Evolutionary conservation across 2,888 invertebrate species (phyloP), one percentile per base, ranked within the genome.

Genomic region (Watsonalla binaria): DNA sequence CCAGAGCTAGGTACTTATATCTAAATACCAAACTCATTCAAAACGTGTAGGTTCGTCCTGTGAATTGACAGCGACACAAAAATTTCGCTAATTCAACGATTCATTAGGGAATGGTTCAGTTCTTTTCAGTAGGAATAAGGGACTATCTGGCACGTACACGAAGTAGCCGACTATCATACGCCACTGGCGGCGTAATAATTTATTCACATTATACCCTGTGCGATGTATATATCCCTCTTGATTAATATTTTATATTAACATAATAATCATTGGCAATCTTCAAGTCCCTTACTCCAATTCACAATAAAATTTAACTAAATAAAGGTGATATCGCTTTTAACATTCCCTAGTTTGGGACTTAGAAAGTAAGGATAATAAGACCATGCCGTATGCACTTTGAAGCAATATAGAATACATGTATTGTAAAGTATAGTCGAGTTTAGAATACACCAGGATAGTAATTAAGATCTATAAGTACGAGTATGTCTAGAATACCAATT

Each of bases 151-250:
- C 83, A 83, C 82, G 84, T 84, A 84, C 77, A 70, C 66, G 63
- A 63, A 65, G 62, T 63, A 62, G 67, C 75, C 72, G 63, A 64
- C 68, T 59, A 55, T 66, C 61, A 63, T 57, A 62, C 60, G 70
- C 69, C 74, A 63, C 69, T 72, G 76, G 66, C 75, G 76, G 76
- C 69, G 67, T 74, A 74, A 72, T 74, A 74, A 79, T 77, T 77
- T 79, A 81, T 79, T 86, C 86, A 86, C 78, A 83, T 80, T 83
- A 82, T 87, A 90, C 90, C 90, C 90, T 90, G 90, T 90, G 89
- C 86, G 74, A 83, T 80, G 77, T 83, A 81, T 82, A 42, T 42
- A 81, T 79, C 78, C 79, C 84, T 79, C 72, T 84, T 82, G 85
- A 80, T 80, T 42, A 82, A 84, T 81, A 82, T 81, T 68, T 76